phyloP scores from a whole-genome alignment of 2,113 vertebrate genomes.

The Gambusia affinis region DNA sequence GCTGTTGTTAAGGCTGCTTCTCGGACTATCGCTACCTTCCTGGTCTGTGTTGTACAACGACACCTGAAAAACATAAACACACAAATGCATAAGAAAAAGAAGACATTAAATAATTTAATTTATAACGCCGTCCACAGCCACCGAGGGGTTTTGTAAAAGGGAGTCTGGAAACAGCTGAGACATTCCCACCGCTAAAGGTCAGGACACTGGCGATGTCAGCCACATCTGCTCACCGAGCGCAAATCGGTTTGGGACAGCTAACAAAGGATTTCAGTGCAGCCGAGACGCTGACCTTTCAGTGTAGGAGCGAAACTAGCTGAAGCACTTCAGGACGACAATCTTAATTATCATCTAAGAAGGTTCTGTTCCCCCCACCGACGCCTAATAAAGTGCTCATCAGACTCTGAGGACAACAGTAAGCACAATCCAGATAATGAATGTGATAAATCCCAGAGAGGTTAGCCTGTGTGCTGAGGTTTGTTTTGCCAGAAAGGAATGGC shows the following conservation, averaged over 20 bases:
- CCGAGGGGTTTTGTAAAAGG: constrained; percentile 41
- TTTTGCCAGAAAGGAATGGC: constrained; percentile 62
- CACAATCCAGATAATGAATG: constrained; percentile 63
- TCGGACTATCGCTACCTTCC: constrained; percentile 91
- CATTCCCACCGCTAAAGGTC: constrained; percentile 77
- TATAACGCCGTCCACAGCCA: constrained; percentile 39
- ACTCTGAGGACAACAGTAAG: constrained; percentile 56
- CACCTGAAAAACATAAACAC: constrained; percentile 78
- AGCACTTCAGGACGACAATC: constrained; percentile 73
- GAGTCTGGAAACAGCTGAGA: constrained; percentile 59
- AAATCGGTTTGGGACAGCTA: constrained; percentile 74
- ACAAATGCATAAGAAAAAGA: constrained; percentile 3
- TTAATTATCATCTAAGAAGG: constrained; percentile 76
- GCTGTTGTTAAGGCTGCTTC: constrained; percentile 97
- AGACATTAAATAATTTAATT: constrained; percentile 28
- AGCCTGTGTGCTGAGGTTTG: constrained; percentile 39
- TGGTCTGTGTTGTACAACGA: constrained; percentile 91
- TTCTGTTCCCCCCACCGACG: constrained; percentile 41
- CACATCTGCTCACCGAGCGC: constrained; percentile 73
- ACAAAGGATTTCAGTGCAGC: constrained; percentile 71
- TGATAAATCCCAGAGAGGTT: constrained; percentile 73
- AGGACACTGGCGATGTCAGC: constrained; percentile 66
- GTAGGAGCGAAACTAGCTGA: constrained; percentile 57
- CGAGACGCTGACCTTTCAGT: constrained; percentile 76
- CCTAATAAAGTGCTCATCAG: constrained; percentile 63